Base-by-base conservation (phyloP, 2,888 invertebrate genomes). In the Spicauda simplicius region DNA sequence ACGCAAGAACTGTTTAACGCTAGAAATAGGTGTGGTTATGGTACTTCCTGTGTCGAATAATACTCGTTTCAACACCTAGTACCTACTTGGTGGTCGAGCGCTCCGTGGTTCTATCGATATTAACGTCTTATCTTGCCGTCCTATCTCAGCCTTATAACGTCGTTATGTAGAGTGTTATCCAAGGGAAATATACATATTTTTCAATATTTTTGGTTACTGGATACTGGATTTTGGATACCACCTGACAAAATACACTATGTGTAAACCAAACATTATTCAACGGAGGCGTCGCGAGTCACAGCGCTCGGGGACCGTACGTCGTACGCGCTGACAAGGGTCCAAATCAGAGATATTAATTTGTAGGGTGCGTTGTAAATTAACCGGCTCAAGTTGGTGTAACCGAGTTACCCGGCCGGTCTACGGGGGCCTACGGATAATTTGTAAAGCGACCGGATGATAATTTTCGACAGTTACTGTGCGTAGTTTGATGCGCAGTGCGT, bases 311-410 rank as follows among this genome's bases (percentile, higher is more conserved):
- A 57, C 12, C 52, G 57, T 11, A 48, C 54, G 48, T 77, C 78
- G 77, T 74, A 76, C 76, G 70, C 81, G 87, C 83, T 91, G 91
- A 92, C 91, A 89, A 88, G 91, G 91, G 91, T 91, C 88, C 84
- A 85, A 91, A 91, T 91, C 89, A 86, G 56, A 89, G 90, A 90
- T 91, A 91, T 91, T 91, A 91, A 91, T 92, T 91, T 90, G 90
- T 88, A 86, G 86, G 87, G 86, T 77, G 80, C 85, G 82, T 81
- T 89, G 88, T 89, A 90, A 90, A 91, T 91, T 90, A 90, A 90
- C 87, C 86, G 86, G 80, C 84, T 84, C 82, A 81, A 82, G 82
- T 82, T 82, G 79, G 80, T 84, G 82, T 88, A 87, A 87, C 88
- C 85, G 80, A 86, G 85, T 89, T 87, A 87, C 82, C 82, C 80